phyloP scores from a whole-genome alignment of 2,888 invertebrate species.

The Rotaria sp. region DNA sequence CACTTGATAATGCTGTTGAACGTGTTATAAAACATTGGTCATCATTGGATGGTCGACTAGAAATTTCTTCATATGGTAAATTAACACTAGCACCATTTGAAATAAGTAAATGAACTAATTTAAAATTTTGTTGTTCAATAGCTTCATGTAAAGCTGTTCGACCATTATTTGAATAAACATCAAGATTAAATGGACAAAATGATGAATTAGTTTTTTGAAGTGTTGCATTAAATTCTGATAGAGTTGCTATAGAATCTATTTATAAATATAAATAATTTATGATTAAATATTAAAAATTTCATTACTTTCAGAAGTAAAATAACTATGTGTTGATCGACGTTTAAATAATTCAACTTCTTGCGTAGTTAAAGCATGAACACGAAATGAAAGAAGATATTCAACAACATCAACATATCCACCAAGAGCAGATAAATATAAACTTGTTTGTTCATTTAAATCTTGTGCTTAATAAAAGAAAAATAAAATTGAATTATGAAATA shows the following conservation, averaged over 20 bases:
- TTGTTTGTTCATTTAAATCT: slow-evolving; percentile 37
- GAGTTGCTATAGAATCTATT: not conserved
- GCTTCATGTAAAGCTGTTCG: slow-evolving; percentile 39
- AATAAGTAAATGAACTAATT: slow-evolving; percentile 33
- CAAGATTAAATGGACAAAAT: slow-evolving; percentile 38
- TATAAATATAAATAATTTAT: not conserved
- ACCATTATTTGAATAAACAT: slow-evolving; percentile 37
- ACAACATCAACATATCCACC: slow-evolving; percentile 16
- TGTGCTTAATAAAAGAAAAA: not conserved
- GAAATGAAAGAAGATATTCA: slow-evolving; percentile 30
- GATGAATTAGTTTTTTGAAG: not conserved
- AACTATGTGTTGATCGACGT: slow-evolving; percentile 11
- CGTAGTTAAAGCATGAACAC: not conserved
- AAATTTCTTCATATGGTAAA: slow-evolving; percentile 5
- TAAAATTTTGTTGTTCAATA: slow-evolving; percentile 18
- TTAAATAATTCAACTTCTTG: not conserved
- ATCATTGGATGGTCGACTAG: not conserved
- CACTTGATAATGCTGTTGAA: slow-evolving; percentile 3
- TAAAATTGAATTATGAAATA: not conserved
- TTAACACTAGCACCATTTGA: slow-evolving; percentile 36
- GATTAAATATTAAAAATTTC: too few relatives aligned
- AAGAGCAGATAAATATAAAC: slow-evolving; percentile 30
- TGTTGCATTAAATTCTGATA: not conserved
- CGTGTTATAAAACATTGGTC: not conserved
- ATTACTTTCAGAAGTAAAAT: not conserved